Conservation (phyloP, 2,888 invertebrate genomes). For the Andricus curvator region DNA sequence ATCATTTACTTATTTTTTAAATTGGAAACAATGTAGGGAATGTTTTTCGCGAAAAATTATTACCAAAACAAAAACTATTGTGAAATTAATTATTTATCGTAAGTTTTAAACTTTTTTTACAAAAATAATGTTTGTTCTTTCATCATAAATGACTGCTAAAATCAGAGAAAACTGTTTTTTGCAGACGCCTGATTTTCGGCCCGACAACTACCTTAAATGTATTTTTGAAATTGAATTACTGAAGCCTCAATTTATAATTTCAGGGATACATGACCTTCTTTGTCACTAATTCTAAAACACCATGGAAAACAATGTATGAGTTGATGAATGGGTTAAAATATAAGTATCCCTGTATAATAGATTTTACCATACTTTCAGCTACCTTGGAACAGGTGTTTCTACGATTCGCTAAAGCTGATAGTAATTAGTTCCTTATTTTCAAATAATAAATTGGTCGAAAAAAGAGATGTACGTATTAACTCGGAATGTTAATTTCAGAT, state of each 20-base stretch:
- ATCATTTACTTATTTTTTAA: too few species aligned
- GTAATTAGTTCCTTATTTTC: background rate
- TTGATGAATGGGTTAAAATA: slow-evolving; percentile 68
- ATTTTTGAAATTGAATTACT: background rate
- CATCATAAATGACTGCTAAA: too few species aligned
- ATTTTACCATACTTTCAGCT: slow-evolving; percentile 73
- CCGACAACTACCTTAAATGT: background rate
- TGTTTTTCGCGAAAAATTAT: too few species aligned
- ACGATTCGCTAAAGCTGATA: slow-evolving; percentile 70
- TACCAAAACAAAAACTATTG: too few species aligned
- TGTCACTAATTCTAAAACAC: slow-evolving; percentile 67
- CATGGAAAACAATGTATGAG: slow-evolving; percentile 73
- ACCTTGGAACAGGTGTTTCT: slow-evolving; percentile 75
- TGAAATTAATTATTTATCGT: too few species aligned
- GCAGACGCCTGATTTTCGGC: too few species aligned
- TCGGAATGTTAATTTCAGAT: background rate
- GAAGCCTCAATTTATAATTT: slow-evolving; percentile 9
- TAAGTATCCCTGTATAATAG: slow-evolving; percentile 70
- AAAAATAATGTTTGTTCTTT: too few species aligned
- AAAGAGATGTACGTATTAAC: background rate
- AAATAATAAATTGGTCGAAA: background rate
- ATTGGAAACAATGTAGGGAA: too few species aligned
- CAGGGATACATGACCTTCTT: slow-evolving; percentile 73
- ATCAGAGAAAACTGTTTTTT: too few species aligned
- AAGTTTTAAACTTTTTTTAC: too few species aligned